Evolutionary conservation across 2,797 vertebrate species (phyloP).

Genomic region (Babyrousa celebensis): DNA sequence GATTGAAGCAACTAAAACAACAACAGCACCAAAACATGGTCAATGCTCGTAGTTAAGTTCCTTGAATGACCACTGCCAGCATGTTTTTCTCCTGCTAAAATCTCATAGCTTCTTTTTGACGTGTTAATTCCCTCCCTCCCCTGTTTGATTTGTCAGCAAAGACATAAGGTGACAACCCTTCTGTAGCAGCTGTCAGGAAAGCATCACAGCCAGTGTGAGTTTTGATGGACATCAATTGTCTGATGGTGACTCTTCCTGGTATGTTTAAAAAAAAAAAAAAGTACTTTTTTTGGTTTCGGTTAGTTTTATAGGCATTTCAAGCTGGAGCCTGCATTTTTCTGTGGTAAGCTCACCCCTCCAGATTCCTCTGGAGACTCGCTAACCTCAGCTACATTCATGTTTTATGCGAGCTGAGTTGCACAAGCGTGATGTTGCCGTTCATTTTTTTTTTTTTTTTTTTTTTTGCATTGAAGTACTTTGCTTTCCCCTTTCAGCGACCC

Average conservation of each 20-base stretch:
- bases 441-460: conserved; percentile 69
- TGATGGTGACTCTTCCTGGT: conserved; percentile 69
- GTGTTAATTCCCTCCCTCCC: neutral
- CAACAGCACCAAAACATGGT: neutral
- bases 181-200: neutral
- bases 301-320: conserved; percentile 81
- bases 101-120: conserved; percentile 76
- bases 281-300: conserved; percentile 80
- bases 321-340: conserved; percentile 87
- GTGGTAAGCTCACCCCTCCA: conserved; percentile 84
- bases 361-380: conserved; percentile 85
- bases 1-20: conserved; percentile 1
- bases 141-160: conserved; percentile 14
- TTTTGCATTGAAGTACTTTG: conserved; percentile 87
- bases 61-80: conserved; percentile 76
- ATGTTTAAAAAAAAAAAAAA: conserved; percentile 54
- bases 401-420: conserved; percentile 82
- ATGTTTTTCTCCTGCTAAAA: conserved; percentile 69
- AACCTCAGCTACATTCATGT: conserved; percentile 86
- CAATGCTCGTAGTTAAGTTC: conserved; percentile 66
- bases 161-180: neutral
- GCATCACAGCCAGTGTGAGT: neutral
- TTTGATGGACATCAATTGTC: neutral
- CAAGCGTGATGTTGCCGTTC: conserved; percentile 83
- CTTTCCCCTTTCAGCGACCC: conserved; percentile 74